phyloP scores from a whole-genome alignment of 2,113 vertebrate species.

The Atractosteus spatula region DNA sequence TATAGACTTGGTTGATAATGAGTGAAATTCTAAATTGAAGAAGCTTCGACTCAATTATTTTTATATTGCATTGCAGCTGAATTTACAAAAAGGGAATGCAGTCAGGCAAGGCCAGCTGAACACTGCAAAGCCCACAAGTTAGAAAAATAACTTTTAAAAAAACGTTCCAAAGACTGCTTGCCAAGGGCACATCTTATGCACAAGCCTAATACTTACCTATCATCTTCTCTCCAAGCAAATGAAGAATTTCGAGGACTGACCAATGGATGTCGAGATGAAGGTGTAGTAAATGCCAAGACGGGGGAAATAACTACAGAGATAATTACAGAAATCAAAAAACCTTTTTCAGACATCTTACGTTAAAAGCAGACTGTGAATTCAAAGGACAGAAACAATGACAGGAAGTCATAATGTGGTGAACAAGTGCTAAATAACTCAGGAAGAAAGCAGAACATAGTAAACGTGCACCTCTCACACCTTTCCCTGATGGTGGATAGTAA shows the following conservation, averaged over 20 bases:
- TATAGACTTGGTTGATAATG: too few relatives aligned
- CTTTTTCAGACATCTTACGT: too few relatives aligned
- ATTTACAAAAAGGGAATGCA: too few relatives aligned
- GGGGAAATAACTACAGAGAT: slow-evolving; percentile 77
- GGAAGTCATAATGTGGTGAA: background rate
- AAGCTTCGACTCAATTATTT: too few relatives aligned
- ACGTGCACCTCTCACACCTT: slow-evolving; percentile 57
- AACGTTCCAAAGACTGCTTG: too few relatives aligned
- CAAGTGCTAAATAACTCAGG: background rate
- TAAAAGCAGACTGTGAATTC: background rate
- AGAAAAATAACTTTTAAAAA: too few relatives aligned
- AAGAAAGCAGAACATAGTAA: background rate
- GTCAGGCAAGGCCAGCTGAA: too few relatives aligned
- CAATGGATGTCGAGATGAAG: slow-evolving; percentile 90
- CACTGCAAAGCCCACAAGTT: too few relatives aligned
- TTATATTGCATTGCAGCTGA: too few relatives aligned
- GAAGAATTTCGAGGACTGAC: slow-evolving; percentile 86
- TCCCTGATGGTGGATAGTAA: slow-evolving; percentile 81
- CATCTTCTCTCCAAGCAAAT: slow-evolving; percentile 80
- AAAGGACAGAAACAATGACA: background rate
- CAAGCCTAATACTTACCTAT: slow-evolving; percentile 64
- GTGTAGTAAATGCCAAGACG: slow-evolving; percentile 92
- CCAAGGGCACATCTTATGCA: background rate
- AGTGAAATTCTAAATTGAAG: too few relatives aligned
- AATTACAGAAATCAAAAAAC: slow-evolving; percentile 18